phyloP scores from a whole-genome alignment of 2,113 vertebrate species.

The Ptilorrhoa leucosticta region DNA sequence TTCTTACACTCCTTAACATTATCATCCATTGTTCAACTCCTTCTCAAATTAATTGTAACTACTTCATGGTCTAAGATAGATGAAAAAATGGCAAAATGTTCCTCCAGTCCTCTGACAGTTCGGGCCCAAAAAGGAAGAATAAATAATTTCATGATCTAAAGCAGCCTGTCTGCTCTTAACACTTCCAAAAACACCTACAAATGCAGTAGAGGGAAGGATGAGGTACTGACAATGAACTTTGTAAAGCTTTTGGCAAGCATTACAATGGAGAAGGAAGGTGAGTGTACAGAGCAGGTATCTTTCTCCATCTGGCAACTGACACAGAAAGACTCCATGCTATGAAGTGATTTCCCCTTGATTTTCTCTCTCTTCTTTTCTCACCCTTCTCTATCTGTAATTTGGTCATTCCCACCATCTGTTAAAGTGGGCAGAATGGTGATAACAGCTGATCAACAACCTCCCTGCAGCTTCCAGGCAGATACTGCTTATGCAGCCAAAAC shows the following conservation, averaged over 20 bases:
- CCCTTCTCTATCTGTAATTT: not conserved
- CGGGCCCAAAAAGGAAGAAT: not conserved
- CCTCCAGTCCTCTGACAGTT: not conserved
- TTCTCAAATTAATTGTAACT: not conserved
- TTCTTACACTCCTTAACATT: not conserved
- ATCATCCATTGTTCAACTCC: not conserved
- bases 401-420: not conserved
- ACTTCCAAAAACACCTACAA: not conserved
- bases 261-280: not conserved
- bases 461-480: not conserved
- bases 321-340: not conserved
- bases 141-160: not conserved
- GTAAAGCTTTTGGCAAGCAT: not conserved
- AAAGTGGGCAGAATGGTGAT: not conserved
- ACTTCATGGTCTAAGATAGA: not conserved
- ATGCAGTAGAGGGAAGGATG: not conserved
- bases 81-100: not conserved
- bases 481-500: not conserved
- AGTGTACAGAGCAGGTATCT: not conserved
- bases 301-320: not conserved
- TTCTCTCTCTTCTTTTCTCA: not conserved
- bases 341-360: not conserved
- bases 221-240: not conserved
- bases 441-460: not conserved
- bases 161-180: not conserved